Base-by-base conservation (phyloP, 2,888 invertebrate genomes). In the Andrena trimmerana region DNA sequence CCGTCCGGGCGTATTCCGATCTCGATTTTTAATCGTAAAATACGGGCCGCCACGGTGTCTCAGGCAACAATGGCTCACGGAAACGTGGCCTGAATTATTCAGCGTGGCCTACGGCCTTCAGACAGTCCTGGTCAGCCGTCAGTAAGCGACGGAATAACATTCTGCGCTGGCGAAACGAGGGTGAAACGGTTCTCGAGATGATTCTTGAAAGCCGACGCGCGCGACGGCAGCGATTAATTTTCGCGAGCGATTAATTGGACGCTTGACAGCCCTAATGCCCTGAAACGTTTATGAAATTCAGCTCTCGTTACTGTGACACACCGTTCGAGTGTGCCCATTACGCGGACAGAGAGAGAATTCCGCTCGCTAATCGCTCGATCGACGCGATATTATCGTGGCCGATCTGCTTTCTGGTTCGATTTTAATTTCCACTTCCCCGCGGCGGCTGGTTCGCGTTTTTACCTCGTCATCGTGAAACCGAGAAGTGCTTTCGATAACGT, bases 61-160 rank as follows among this genome's bases (percentile, higher is more conserved):
- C 85, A 69, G 72, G 81, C 81, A 81, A 81, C 85, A 88, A 86
- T 87, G 85, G 85, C 82, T 60, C 79, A 70, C 68, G 65, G 70
- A 60, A 72, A 79, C 81, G 75, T 67, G 42, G 72, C 42, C 65
- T 88, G 85, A 89, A 88, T 88, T 84, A 88, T 89, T 89, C 89
- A 88, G 81, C 76, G 79, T 78, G 83, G 82, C 86, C 84, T 77
- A 84, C 79, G 86, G 81, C 72, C 79, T 77, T 67, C 72, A 76
- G 76, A 84, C 72, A 67, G 72, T 24, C 48, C 74, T 69, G 74
- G 83, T 75, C 79, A 72, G 74, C 74, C 74, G 74, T 86, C 79
- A 62, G 60, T 13, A 52, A 24, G 20, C 65, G 33, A 69, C 50
- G 29, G 83, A 62, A 73, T 74, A 77, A 81, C 73, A 73, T 83